These are phyloP conservation scores for Carollia perspicillata DNA, from an alignment of 2,113 vertebrate genomes.

Conservation along the genomic window DNA sequence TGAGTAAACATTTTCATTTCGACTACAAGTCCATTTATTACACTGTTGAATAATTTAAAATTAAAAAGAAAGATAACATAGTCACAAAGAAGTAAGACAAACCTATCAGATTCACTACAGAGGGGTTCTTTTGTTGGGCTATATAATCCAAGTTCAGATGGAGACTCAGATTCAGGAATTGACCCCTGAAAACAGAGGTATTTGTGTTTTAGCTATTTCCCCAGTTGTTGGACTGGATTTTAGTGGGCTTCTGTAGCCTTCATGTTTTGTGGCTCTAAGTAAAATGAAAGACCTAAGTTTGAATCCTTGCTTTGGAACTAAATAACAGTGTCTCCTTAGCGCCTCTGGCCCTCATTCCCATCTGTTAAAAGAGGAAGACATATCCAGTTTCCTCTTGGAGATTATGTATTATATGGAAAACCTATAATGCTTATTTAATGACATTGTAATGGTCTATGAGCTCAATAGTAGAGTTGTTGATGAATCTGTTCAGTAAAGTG, in stretches of 20 bases:
- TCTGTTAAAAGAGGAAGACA: not conserved
- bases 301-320: constrained; percentile 26
- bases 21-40: constrained; percentile 11
- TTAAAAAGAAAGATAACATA: not conserved
- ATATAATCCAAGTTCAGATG: not conserved
- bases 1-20: constrained; percentile 34
- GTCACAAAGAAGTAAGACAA: constrained; percentile 10
- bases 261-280: not conserved
- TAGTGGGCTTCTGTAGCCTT: not conserved
- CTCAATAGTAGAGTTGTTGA: constrained; percentile 29
- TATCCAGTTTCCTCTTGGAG: constrained; percentile 29
- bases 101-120: not conserved
- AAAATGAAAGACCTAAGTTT: constrained; percentile 25
- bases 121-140: not conserved
- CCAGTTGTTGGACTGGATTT: not conserved
- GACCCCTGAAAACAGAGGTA: not conserved
- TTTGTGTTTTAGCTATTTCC: not conserved
- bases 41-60: not conserved
- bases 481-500: constrained; percentile 39
- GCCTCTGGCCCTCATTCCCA: not conserved
- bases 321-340: not conserved
- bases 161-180: not conserved
- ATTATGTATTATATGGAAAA: not conserved
- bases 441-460: constrained; percentile 35
- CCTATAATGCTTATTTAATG: not conserved